A percentile compares a stretch with the other conserved stretches of the same genome.
Evolutionary conservation across 2,888 invertebrate species (phyloP).

Genomic region (Papilio demoleus): DNA sequence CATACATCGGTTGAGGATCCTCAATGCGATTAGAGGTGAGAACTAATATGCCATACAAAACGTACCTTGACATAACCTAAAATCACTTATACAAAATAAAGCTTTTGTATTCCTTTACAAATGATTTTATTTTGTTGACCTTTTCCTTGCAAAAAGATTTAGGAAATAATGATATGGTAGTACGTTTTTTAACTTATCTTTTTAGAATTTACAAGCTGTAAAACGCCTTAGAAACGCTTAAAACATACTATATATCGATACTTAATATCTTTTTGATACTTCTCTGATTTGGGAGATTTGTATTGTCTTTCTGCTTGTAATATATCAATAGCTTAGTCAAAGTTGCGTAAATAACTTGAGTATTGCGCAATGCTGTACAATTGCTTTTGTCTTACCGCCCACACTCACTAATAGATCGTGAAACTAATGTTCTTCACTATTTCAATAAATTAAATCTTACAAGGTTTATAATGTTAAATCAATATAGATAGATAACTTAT

Average conservation of each 20-base stretch:
- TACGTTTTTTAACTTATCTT: background rate
- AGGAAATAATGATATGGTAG: no score
- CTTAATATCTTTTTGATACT: no score
- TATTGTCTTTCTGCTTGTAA: background rate
- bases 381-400: background rate
- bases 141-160: background rate
- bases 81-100: conserved; percentile 14
- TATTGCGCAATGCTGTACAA: conserved; percentile 10
- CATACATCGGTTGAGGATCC: conserved; percentile 95
- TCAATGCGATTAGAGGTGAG: conserved; percentile 92
- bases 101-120: conserved; percentile 5
- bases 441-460: conserved; percentile 3
- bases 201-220: background rate
- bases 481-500: background rate
- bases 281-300: no score
- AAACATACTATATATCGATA: no score
- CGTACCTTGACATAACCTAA: background rate
- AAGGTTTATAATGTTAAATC: background rate
- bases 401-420: conserved; percentile 1
- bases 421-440: background rate
- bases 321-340: background rate
- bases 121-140: conserved; percentile 21
- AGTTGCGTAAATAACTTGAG: background rate
- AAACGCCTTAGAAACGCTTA: no score
- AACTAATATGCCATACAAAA: background rate